Conservation (phyloP, 2,113 vertebrate genomes). For the Oriolus oriolus region DNA sequence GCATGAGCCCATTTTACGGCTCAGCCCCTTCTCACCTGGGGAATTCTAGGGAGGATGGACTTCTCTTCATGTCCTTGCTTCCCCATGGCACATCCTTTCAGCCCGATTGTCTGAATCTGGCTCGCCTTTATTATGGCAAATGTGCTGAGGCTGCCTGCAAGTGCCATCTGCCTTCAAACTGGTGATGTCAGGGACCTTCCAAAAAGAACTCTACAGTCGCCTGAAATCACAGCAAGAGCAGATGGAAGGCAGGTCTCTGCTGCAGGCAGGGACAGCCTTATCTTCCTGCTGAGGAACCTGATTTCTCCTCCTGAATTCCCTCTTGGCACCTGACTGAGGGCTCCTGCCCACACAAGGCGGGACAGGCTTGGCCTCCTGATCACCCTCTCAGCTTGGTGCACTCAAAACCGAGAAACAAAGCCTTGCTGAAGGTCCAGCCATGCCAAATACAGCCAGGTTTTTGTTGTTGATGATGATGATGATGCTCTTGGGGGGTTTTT, state of each 20-base stretch:
- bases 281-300: not conserved
- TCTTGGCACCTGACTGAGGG: not conserved
- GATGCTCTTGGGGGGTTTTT: not conserved
- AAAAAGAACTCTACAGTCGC: not conserved
- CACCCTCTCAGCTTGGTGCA: not conserved
- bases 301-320: not conserved
- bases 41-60: not conserved
- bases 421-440: not conserved
- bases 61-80: not conserved
- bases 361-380: not conserved
- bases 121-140: not conserved
- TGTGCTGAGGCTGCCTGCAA: not conserved
- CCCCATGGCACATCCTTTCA: not conserved
- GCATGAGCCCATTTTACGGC: not conserved
- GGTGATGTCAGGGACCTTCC: not conserved
- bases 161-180: slow-evolving; percentile 17
- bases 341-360: not conserved
- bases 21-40: not conserved
- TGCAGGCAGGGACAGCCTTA: not conserved
- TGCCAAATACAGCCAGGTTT: not conserved
- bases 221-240: slow-evolving; percentile 8
- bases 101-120: not conserved
- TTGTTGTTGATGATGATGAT: not conserved
- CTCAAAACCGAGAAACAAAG: not conserved
- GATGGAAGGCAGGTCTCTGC: not conserved